Evolutionary conservation across 2,888 invertebrate species (phyloP).

Genomic region (Glyphotaelius pellucidus): DNA sequence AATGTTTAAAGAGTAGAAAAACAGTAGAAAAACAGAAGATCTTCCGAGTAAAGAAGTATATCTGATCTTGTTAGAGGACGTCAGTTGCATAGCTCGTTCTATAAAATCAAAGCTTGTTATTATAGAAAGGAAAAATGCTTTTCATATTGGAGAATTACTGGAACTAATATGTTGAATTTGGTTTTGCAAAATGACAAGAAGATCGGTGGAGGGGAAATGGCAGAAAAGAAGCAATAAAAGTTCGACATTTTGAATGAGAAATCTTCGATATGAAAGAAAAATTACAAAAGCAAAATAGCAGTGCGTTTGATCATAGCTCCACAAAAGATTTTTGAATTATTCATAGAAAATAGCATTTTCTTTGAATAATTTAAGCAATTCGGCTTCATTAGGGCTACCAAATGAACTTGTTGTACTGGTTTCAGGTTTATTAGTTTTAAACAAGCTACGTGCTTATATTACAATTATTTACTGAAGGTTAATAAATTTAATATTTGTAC

Average conservation of each 20-base stretch:
- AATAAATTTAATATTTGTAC: no score
- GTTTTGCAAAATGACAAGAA: neutral
- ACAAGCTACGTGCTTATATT: no score
- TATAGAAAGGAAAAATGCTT: neutral
- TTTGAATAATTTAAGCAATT: no score
- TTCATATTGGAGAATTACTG: neutral
- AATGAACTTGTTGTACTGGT: no score
- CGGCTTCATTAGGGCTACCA: no score
- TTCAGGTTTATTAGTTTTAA: no score
- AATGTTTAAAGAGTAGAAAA: neutral
- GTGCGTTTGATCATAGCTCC: neutral
- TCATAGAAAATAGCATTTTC: neutral
- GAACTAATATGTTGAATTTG: no score
- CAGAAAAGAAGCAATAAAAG: neutral
- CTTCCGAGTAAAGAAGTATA: neutral
- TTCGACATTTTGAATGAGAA: neutral
- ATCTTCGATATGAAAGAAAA: neutral
- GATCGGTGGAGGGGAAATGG: neutral
- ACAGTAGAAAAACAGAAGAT: neutral
- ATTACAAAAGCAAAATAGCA: neutral
- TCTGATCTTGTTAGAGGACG: neutral
- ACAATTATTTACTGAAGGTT: no score
- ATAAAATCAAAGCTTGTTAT: neutral
- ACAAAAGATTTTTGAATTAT: neutral
- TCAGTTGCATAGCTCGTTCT: neutral